Evolutionary conservation across 2,797 vertebrate genomes (phyloP).

Genomic region (Hirundo rustica): DNA sequence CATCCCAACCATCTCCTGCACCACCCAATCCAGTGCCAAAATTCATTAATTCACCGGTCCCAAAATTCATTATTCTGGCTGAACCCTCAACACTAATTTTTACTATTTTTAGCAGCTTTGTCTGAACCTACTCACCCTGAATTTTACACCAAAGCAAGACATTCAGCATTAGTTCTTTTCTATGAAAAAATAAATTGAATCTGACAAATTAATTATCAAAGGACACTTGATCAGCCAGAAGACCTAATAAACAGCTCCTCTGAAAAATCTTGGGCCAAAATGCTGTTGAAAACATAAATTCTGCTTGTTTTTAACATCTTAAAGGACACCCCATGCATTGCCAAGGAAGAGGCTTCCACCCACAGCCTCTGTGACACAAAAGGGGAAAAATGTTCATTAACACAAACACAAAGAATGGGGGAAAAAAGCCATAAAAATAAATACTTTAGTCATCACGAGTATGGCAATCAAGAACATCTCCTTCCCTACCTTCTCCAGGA

Average conservation of each 20-base stretch:
- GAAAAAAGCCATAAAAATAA: accelerated
- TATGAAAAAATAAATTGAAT: background rate
- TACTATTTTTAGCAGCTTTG: background rate
- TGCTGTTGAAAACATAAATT: background rate
- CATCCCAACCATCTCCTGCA: background rate
- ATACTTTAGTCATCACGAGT: accelerated
- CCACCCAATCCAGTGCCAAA: background rate
- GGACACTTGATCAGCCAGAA: slow-evolving; percentile 5
- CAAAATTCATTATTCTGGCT: background rate
- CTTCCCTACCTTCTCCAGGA: background rate
- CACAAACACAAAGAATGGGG: background rate
- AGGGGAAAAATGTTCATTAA: accelerated
- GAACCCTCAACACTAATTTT: background rate
- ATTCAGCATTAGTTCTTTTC: background rate
- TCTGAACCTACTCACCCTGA: background rate
- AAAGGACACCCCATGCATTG: background rate
- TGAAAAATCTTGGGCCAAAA: background rate
- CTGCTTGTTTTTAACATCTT: background rate
- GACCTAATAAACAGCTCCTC: background rate
- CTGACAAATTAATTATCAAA: slow-evolving; percentile 18
- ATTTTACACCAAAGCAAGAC: background rate
- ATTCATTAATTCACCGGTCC: background rate
- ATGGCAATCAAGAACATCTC: accelerated
- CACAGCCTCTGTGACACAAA: background rate
- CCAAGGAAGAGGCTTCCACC: background rate